Percentiles rank a stretch among this genome's conserved stretches.
phyloP scores from a whole-genome alignment of 2,113 vertebrate genomes.

The Sorex araneus region DNA sequence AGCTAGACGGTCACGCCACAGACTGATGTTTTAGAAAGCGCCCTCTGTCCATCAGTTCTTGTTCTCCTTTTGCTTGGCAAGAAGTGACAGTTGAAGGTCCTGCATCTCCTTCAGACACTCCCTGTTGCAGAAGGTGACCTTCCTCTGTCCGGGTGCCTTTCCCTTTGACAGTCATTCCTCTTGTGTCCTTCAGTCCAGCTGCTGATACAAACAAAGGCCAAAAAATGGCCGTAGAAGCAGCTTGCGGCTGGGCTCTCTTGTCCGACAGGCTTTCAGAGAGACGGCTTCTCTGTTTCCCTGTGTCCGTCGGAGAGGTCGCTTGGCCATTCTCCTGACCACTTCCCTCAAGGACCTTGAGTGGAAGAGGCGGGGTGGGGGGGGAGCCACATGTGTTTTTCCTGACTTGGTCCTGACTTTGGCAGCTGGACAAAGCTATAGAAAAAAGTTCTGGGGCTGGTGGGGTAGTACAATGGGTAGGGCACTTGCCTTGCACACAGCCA shows the following conservation, averaged over 20 bases:
- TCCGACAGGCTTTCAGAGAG: neutral
- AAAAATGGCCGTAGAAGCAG: neutral
- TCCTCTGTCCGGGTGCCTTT: neutral
- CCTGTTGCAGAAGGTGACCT: neutral
- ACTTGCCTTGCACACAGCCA: no score
- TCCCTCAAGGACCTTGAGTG: constrained; percentile 44
- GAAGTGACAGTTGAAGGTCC: neutral
- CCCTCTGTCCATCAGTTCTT: no score
- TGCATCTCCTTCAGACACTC: neutral
- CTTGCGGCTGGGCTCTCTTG: neutral
- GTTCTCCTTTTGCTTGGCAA: no score
- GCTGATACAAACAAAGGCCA: neutral
- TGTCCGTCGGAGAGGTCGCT: constrained; percentile 14
- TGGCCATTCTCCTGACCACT: constrained; percentile 19
- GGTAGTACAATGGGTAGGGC: no score
- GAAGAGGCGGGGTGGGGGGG: neutral
- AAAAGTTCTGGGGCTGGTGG: no score
- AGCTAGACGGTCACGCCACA: no score
- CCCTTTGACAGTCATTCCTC: constrained; percentile 13
- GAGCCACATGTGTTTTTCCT: constrained; percentile 6
- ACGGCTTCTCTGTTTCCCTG: neutral
- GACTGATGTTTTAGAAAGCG: no score
- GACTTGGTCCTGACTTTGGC: neutral
- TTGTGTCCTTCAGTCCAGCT: constrained; percentile 24
- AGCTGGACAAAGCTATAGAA: neutral